Conservation (phyloP, 2,113 vertebrate genomes). For the Corydoras sp. region DNA sequence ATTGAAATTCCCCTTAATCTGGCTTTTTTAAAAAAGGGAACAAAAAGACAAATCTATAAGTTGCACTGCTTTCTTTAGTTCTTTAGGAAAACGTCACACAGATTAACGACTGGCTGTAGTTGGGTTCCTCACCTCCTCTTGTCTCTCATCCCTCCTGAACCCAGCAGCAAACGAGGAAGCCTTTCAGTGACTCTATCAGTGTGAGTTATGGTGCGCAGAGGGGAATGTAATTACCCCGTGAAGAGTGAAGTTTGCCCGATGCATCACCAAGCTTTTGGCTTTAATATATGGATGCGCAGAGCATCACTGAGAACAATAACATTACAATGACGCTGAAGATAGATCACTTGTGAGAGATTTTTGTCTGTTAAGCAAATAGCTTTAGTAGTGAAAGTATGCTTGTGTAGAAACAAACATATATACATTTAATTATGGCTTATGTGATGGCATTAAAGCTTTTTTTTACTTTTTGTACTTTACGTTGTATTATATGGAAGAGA, state of each 20-base stretch:
- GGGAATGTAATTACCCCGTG: conserved; percentile 39
- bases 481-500: conserved; percentile 5
- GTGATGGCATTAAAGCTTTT: not conserved
- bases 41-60: conserved; percentile 3
- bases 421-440: too few relatives aligned
- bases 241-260: conserved; percentile 38
- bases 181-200: conserved; percentile 38
- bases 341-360: not conserved
- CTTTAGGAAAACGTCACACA: not conserved
- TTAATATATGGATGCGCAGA: conserved; percentile 34
- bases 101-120: conserved; percentile 35
- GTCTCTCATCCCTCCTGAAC: conserved; percentile 10
- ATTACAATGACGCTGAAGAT: conserved; percentile 13
- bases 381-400: too few relatives aligned
- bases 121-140: conserved; percentile 5
- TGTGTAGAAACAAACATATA: too few relatives aligned
- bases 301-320: conserved; percentile 38
- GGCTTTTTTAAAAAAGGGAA: conserved; percentile 23
- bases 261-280: conserved; percentile 31
- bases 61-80: conserved; percentile 15
- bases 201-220: conserved; percentile 37
- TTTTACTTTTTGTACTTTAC: not conserved
- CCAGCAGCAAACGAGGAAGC: conserved; percentile 17
- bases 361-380: not conserved
- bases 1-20: not conserved